phyloP scores from a whole-genome alignment of 2,113 vertebrate genomes.

The Ginglymostoma cirratum region DNA sequence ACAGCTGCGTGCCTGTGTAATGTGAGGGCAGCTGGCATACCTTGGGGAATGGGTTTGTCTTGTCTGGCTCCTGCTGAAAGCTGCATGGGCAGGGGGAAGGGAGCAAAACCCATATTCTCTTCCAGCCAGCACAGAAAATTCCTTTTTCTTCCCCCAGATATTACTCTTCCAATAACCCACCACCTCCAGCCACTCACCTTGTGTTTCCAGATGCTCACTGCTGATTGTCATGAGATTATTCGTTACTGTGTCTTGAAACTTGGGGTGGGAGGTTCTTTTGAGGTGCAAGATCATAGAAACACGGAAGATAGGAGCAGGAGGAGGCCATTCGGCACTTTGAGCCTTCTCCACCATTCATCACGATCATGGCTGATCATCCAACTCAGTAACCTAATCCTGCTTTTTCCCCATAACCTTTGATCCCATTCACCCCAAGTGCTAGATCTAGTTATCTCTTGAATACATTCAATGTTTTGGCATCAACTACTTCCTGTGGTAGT shows the following conservation, averaged over 20 bases:
- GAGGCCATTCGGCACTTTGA: too few relatives aligned
- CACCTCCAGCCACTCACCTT: neutral
- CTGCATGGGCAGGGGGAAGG: neutral
- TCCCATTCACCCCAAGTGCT: too few relatives aligned
- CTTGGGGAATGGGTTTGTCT: slow-evolving; percentile 35
- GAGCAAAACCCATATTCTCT: neutral
- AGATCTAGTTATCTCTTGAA: too few relatives aligned
- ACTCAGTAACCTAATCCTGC: too few relatives aligned
- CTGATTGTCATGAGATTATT: neutral
- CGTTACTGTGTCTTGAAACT: neutral
- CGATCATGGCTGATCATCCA: too few relatives aligned
- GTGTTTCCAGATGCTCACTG: neutral
- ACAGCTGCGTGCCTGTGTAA: slow-evolving; percentile 39
- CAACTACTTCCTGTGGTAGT: too few relatives aligned
- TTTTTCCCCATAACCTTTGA: too few relatives aligned
- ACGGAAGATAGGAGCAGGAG: too few relatives aligned
- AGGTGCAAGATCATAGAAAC: neutral
- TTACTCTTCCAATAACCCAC: neutral
- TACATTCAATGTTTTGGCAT: too few relatives aligned
- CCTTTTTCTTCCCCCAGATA: neutral
- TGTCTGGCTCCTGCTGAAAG: slow-evolving; percentile 30
- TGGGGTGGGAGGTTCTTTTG: neutral
- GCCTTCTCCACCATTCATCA: too few relatives aligned
- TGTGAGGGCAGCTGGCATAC: slow-evolving; percentile 35
- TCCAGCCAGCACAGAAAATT: neutral